These are phyloP conservation scores for Antitype chi DNA, from an alignment of 2,888 invertebrate genomes.

Conservation along the genomic window DNA sequence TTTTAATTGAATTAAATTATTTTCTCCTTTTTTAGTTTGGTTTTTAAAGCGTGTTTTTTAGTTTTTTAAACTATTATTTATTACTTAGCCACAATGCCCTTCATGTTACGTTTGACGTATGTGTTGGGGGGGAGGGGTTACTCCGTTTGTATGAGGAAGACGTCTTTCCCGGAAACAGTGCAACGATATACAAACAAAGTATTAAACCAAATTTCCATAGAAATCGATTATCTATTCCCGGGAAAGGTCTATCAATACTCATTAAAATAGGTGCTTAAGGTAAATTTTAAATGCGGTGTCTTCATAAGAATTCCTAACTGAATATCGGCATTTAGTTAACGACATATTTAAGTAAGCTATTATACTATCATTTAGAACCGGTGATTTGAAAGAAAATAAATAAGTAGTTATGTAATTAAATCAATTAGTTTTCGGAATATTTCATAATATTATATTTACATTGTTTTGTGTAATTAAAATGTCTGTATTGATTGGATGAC, in stretches of 20 bases:
- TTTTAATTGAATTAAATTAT: too few species aligned
- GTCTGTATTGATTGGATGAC: background rate
- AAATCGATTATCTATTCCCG: constrained; percentile 14
- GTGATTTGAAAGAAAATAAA: constrained; percentile 15
- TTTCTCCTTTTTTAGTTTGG: too few species aligned
- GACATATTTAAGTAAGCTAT: constrained; percentile 25
- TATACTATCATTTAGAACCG: constrained; percentile 23
- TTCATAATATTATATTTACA: background rate
- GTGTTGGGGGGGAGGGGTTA: too few species aligned
- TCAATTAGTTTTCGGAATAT: background rate
- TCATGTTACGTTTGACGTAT: too few species aligned
- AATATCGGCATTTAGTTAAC: constrained; percentile 1
- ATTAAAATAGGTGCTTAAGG: background rate
- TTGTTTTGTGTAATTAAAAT: background rate
- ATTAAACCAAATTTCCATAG: background rate
- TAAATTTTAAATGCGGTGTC: background rate
- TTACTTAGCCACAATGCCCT: too few species aligned
- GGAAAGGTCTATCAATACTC: constrained; percentile 2
- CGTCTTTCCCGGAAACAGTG: background rate
- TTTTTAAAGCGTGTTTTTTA: too few species aligned
- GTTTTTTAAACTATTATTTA: too few species aligned
- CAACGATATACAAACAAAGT: background rate
- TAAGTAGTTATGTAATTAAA: background rate
- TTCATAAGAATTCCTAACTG: constrained; percentile 7
- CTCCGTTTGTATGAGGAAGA: background rate